Percentiles rank a stretch among this genome's conserved stretches.
phyloP scores from a whole-genome alignment of 2,797 vertebrate genomes.

The Sphenodon punctatus region DNA sequence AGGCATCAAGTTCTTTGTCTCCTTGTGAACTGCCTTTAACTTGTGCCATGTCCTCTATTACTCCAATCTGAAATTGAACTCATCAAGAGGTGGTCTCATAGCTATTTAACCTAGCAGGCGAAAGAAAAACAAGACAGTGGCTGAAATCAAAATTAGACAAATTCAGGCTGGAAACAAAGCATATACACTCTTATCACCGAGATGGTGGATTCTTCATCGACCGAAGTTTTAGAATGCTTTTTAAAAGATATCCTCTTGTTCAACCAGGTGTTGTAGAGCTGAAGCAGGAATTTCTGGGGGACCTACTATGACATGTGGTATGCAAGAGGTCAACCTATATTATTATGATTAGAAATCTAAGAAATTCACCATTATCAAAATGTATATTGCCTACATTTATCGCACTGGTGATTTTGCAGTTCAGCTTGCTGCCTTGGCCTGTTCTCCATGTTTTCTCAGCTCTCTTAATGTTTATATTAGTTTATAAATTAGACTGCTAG shows the following conservation, averaged over 20 bases:
- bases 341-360: neutral
- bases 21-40: neutral
- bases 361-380: neutral
- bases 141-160: neutral
- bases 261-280: neutral
- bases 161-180: neutral
- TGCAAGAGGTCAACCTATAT: neutral
- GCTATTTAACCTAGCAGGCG: neutral
- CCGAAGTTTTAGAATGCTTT: neutral
- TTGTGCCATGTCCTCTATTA: neutral
- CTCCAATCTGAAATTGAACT: neutral
- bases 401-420: neutral
- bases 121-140: neutral
- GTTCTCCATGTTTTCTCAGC: neutral
- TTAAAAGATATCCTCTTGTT: neutral
- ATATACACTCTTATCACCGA: neutral
- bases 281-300: neutral
- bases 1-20: neutral
- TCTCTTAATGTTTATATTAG: neutral
- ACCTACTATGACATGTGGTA: neutral
- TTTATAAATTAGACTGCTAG: neutral
- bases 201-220: neutral
- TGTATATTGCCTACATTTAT: neutral
- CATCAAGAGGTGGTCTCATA: no score
- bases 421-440: neutral